Percentiles rank a stretch among this genome's conserved stretches.
Evolutionary conservation across 2,797 vertebrate genomes (phyloP).

Genomic region (Hydrophis major): DNA sequence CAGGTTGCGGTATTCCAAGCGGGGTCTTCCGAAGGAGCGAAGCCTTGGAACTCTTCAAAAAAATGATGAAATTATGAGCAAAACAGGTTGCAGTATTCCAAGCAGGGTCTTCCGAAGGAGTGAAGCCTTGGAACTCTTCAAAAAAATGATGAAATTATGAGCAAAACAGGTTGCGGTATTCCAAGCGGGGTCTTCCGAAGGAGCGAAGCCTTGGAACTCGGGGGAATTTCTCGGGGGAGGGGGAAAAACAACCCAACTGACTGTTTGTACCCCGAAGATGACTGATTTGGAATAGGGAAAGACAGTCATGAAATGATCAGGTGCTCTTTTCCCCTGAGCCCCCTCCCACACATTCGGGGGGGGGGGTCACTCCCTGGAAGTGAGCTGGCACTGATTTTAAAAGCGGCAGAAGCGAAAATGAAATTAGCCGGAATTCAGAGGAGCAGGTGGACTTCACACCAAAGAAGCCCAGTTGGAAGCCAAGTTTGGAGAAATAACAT

Average conservation of each 20-base stretch:
- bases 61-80: too few relatives aligned
- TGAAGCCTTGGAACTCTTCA: too few relatives aligned
- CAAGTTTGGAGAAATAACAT: neutral
- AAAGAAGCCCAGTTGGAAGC: neutral
- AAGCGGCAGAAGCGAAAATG: neutral
- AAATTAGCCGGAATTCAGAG: neutral
- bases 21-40: too few relatives aligned
- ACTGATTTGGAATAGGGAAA: neutral
- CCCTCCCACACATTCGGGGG: neutral
- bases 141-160: too few relatives aligned
- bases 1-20: too few relatives aligned
- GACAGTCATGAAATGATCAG: neutral
- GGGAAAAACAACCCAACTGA: too few relatives aligned
- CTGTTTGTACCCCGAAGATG: too few relatives aligned
- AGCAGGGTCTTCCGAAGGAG: too few relatives aligned
- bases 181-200: neutral
- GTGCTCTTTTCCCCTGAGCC: fast-evolving
- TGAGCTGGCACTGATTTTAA: neutral
- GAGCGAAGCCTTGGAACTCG: neutral
- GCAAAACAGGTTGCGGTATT: neutral
- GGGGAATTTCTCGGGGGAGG: neutral
- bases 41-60: too few relatives aligned
- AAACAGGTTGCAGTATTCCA: too few relatives aligned
- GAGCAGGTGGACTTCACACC: neutral
- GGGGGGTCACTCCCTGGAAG: neutral